These are phyloP conservation scores for Poecilus cupreus DNA, from an alignment of 2,888 invertebrate genomes.

Conservation along the genomic window DNA sequence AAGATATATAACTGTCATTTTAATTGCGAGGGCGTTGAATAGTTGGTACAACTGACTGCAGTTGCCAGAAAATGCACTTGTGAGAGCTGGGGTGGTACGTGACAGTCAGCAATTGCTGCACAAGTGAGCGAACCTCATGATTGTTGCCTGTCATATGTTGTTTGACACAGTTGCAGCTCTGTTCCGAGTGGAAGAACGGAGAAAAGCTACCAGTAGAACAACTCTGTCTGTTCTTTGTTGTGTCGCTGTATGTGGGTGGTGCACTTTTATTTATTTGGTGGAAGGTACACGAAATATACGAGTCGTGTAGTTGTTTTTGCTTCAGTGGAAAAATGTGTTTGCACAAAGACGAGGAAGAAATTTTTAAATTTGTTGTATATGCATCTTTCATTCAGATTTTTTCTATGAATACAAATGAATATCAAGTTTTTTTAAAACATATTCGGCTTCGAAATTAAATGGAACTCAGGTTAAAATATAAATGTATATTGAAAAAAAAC, in stretches of 20 bases:
- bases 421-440: too few relatives aligned
- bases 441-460: too few relatives aligned
- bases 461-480: too few relatives aligned
- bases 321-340: not conserved
- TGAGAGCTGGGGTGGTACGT: not conserved
- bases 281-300: conserved; percentile 30
- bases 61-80: not conserved
- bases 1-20: too few relatives aligned
- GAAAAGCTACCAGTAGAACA: too few relatives aligned
- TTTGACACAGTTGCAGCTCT: conserved; percentile 21
- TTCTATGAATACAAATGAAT: too few relatives aligned
- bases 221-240: conserved; percentile 7
- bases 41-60: not conserved
- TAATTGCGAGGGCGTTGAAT: not conserved
- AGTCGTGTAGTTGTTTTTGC: not conserved
- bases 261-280: conserved; percentile 25
- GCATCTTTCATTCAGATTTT: not conserved
- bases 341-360: not conserved
- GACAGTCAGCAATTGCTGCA: not conserved
- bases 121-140: conserved; percentile 13
- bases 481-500: too few relatives aligned
- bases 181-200: not conserved
- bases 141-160: conserved; percentile 22
- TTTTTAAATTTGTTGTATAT: not conserved
- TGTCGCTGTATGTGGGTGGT: conserved; percentile 9